phyloP scores from a whole-genome alignment of 2,113 vertebrate genomes.

The Halichoeres trimaculatus region DNA sequence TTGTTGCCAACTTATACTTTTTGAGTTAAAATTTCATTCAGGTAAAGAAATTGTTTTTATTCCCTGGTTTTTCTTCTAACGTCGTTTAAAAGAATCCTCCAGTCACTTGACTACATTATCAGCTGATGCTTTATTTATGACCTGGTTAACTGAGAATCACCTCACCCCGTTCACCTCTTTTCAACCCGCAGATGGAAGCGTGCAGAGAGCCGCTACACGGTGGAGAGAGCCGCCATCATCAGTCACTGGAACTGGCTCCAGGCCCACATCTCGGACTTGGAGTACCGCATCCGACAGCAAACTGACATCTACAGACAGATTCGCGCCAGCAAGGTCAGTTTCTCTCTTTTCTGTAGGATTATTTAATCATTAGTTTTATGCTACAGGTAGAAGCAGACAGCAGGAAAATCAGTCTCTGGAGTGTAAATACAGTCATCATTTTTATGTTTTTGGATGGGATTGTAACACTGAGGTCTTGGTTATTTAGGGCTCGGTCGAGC shows the following conservation, averaged over 20 bases:
- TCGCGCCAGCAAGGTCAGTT: conserved; percentile 91
- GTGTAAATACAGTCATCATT: too few species aligned
- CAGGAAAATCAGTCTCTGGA: too few species aligned
- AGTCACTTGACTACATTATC: too few species aligned
- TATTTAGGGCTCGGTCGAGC: conserved; percentile 90
- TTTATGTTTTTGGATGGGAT: not conserved
- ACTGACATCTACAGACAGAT: conserved; percentile 98
- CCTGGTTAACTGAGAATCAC: not conserved
- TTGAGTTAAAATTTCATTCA: too few species aligned
- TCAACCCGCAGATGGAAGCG: conserved; percentile 87
- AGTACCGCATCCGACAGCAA: conserved; percentile 98
- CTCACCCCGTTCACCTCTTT: not conserved
- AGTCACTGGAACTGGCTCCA: conserved; percentile 99
- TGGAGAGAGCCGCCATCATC: conserved; percentile 95
- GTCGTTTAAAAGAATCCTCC: too few species aligned
- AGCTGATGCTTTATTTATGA: not conserved
- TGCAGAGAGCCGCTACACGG: conserved; percentile 94
- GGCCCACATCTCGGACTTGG: conserved; percentile 98
- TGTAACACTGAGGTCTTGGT: not conserved
- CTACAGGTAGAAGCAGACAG: too few species aligned
- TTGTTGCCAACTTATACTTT: too few species aligned
- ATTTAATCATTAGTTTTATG: too few species aligned
- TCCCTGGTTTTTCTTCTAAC: too few species aligned
- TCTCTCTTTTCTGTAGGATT: not conserved
- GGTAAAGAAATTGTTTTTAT: too few species aligned